Evolutionary conservation across 2,888 invertebrate genomes (phyloP).

Genomic region (Ormia ochracea): DNA sequence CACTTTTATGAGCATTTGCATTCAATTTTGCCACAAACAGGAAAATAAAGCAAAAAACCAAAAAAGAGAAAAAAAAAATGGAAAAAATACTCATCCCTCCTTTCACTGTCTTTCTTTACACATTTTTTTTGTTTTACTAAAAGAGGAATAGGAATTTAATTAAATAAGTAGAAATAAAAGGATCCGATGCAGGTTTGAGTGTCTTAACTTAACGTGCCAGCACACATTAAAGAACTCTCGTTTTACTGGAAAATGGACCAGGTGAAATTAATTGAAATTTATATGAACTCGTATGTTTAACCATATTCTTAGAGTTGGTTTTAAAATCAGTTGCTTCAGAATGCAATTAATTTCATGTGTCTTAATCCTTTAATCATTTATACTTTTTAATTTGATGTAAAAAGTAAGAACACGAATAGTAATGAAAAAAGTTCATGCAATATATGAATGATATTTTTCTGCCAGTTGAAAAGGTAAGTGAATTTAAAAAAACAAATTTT

Average conservation of each 20-base stretch:
- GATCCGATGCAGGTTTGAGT: background rate
- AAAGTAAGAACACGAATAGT: too few relatives aligned
- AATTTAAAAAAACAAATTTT: too few relatives aligned
- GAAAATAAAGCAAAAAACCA: constrained; percentile 7
- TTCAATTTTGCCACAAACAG: constrained; percentile 12
- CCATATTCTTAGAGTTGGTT: background rate
- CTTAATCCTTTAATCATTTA: too few relatives aligned
- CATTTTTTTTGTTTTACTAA: constrained; percentile 2
- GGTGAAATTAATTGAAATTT: background rate
- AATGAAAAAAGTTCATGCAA: too few relatives aligned
- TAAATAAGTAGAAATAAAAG: constrained; percentile 31
- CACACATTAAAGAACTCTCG: background rate
- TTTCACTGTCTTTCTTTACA: background rate
- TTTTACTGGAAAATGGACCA: background rate
- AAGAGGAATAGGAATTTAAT: constrained; percentile 48
- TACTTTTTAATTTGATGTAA: too few relatives aligned
- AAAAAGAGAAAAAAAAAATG: too few relatives aligned
- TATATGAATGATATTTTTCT: too few relatives aligned
- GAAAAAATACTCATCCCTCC: constrained; percentile 10
- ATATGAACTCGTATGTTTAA: background rate
- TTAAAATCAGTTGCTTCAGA: too few relatives aligned
- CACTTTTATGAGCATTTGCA: constrained; percentile 17
- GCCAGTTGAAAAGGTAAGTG: too few relatives aligned
- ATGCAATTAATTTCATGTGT: too few relatives aligned
- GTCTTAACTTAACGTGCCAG: background rate